These are phyloP conservation scores for Mus caroli DNA, from an alignment of 2,797 vertebrate genomes.

Conservation along the genomic window DNA sequence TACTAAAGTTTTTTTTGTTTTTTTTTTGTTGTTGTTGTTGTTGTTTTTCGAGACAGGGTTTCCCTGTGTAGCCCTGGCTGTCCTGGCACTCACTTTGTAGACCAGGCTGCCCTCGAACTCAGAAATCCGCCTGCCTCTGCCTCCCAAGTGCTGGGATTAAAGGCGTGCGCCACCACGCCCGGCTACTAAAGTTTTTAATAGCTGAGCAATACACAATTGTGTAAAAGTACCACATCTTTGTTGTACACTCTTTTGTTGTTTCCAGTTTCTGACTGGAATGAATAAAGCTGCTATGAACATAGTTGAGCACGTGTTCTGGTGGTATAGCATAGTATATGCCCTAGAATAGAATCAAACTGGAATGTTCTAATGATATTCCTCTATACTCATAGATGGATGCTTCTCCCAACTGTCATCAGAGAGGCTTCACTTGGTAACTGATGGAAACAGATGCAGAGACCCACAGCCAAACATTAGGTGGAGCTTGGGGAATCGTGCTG, in stretches of 20 bases:
- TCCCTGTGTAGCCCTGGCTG: too few relatives aligned
- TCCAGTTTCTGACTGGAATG: not conserved
- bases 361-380: not conserved
- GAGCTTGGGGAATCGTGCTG: not conserved
- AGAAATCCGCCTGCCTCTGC: too few relatives aligned
- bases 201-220: not conserved
- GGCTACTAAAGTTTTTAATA: not conserved
- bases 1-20: not conserved
- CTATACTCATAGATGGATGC: not conserved
- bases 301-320: not conserved
- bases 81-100: too few relatives aligned
- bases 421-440: not conserved
- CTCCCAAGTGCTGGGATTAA: too few relatives aligned
- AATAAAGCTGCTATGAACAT: not conserved
- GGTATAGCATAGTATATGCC: not conserved
- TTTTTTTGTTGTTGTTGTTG: too few relatives aligned
- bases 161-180: too few relatives aligned
- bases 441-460: not conserved
- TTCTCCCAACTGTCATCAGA: not conserved
- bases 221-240: not conserved
- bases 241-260: not conserved
- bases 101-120: too few relatives aligned
- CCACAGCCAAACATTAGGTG: not conserved
- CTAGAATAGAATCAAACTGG: not conserved
- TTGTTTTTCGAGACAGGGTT: too few relatives aligned